phyloP scores from a whole-genome alignment of 2,888 invertebrate species.

The Koerneria pararmatus region DNA sequence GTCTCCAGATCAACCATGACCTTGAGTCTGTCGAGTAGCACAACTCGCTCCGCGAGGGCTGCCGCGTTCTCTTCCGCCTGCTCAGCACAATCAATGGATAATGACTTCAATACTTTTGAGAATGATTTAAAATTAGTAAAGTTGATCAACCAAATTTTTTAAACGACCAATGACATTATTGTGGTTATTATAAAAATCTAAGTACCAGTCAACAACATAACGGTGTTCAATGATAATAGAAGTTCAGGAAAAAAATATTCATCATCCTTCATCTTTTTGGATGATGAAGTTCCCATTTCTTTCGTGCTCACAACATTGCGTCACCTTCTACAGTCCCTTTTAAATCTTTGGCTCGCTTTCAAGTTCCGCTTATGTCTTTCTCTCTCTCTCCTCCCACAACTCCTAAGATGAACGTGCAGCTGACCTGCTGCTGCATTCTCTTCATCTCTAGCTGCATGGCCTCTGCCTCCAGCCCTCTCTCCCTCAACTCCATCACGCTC shows the following conservation, averaged over 20 bases:
- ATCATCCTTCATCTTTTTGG: background rate
- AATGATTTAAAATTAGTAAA: too few relatives aligned
- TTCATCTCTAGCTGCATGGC: background rate
- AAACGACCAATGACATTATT: too few relatives aligned
- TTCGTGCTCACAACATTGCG: background rate
- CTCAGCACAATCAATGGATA: background rate
- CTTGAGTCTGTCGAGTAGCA: background rate
- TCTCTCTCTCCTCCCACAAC: constrained; percentile 2
- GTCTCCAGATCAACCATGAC: too few relatives aligned
- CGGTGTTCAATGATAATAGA: too few relatives aligned
- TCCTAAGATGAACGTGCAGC: background rate
- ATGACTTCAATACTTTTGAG: too few relatives aligned
- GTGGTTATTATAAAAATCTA: too few relatives aligned
- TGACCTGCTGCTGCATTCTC: background rate
- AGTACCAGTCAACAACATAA: too few relatives aligned
- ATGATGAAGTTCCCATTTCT: background rate
- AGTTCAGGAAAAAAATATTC: too few relatives aligned
- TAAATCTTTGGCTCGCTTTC: background rate
- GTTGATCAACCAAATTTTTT: too few relatives aligned
- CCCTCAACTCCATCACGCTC: background rate
- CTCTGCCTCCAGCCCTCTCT: background rate
- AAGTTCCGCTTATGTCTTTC: background rate
- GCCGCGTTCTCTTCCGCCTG: background rate
- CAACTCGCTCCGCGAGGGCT: background rate
- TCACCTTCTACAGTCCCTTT: background rate